Evolutionary conservation across 2,797 vertebrate species (phyloP), one percentile per base, ranked within the genome.

Genomic region (Sarcoramphus papa): DNA sequence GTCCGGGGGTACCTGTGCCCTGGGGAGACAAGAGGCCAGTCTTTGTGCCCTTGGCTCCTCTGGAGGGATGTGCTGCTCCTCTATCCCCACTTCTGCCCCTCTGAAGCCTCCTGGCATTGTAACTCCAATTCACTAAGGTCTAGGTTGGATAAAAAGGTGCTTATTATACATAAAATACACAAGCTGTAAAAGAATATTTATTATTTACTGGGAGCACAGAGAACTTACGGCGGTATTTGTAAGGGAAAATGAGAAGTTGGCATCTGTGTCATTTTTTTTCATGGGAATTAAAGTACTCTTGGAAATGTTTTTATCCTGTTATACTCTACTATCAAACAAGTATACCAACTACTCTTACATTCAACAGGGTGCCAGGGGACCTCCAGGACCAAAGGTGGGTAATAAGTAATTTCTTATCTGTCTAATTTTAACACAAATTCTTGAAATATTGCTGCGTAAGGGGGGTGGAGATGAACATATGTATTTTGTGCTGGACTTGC

Each of bases 331-430:
- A 50, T 67, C 88, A 83, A 85, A 82, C 27, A 64, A 91, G 3
- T 41, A 40, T n/a, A 67, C 14, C 4, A 12, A 64, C 68, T 45
- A 6, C 21, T 94, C 64, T 75, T 69, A 3, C 50, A 40, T 86
- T 56, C 91, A 69, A 97, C 94, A 99, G 99, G 99, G 99, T 91
- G 85, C 89, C 54, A 98, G 97, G 60, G 99, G 99, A 96, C 96
- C 97, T 54, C 98, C 98, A 73, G 99, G 99, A 79, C 98, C 98
- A 95, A 98, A 98, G 98, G 99, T 99, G 96, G 87, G 97, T 50
- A 40, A 43, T 24, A 67, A 73, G 15, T 14, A 33, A 31, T 70
- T 76, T 47, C 35, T 86, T 64, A 80, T 10, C 41, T 56, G 5
- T 76, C 50, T 43, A 13, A 35, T 50, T 91, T 74, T 79, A 74